Evolutionary conservation across 2,797 vertebrate species (phyloP), one percentile per base, ranked within the genome.

Genomic region (Pseudochirops cupreus): DNA sequence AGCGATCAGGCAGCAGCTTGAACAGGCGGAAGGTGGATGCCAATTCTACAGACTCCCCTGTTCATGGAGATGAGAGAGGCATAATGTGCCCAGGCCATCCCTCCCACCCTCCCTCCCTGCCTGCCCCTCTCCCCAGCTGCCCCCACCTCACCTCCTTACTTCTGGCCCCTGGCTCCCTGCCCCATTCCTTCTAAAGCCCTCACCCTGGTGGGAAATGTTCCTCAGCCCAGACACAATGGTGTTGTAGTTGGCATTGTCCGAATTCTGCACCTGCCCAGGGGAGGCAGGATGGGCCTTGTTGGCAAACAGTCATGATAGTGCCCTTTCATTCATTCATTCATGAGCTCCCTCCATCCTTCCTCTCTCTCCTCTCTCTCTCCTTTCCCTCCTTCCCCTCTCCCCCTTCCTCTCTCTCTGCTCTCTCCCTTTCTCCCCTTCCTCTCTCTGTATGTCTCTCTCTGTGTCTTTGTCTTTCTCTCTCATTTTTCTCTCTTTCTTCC

Each of bases 171-270:
- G 0, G 50, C 10, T 0, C 0, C 57, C 90, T 54, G 24, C 55
- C 52, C 39, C 3, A 11, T 26, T 50, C 14, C 9, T 26, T 24
- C 74, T 26, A 50, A 21, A 87, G 74, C 90, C 82, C 98, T 98
- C 91, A 98, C 98, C 98, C 0, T 96, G 92, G 0, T 2, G 94
- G 58, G 98, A 98, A 97, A 99, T 90, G 0, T 99, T 99, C 67
- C 98, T 99, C 56, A 99, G 98, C 90, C 98, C 99, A 0, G 96
- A 98, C 67, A 99, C 98, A 0, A 99, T 98, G 58, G 98, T 98
- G 92, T 98, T 99, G 97, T 99, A 99, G 97, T 99, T 99, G 82
- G 98, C 91, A 54, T 99, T 99, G n/a, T 99, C 99, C 6, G 97
- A 95, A 31, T 99, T 99, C 0, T 98, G 98, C 82, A 99, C 98